Evolutionary conservation across 2,888 invertebrate genomes (phyloP).

Genomic region (Idaea dimidiata): DNA sequence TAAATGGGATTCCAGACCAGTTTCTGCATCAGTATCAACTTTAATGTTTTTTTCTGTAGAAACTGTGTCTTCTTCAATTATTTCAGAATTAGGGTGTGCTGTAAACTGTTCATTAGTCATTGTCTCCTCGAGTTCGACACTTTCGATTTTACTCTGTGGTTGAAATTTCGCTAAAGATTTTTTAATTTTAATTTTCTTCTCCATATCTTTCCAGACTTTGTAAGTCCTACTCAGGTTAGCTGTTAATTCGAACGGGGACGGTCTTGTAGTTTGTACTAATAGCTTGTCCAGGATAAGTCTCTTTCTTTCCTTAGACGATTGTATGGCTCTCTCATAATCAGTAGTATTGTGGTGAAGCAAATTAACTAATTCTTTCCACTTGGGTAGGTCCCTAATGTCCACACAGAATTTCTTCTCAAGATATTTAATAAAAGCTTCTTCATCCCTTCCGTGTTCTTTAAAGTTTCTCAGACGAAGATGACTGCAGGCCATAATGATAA

Average conservation of each 20-base stretch:
- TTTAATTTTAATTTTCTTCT: slow-evolving; percentile 23
- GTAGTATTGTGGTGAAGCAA: slow-evolving; percentile 43
- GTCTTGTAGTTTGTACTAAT: slow-evolving; percentile 45
- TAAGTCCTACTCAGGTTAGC: slow-evolving; percentile 52
- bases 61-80: slow-evolving; percentile 22
- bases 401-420: slow-evolving; percentile 52
- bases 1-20: slow-evolving; percentile 29
- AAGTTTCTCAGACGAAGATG: slow-evolving; percentile 52
- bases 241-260: slow-evolving; percentile 60
- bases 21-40: slow-evolving; percentile 26
- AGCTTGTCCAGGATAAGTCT: slow-evolving; percentile 55
- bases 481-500: slow-evolving; percentile 41
- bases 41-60: slow-evolving; percentile 7
- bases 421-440: slow-evolving; percentile 50
- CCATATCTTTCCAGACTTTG: slow-evolving; percentile 47
- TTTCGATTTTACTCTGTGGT: slow-evolving; percentile 6
- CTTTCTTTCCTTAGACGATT: slow-evolving; percentile 50
- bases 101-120: slow-evolving; percentile 28
- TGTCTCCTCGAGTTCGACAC: slow-evolving; percentile 28
- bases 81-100: slow-evolving; percentile 57
- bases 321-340: slow-evolving; percentile 47
- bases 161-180: slow-evolving; percentile 9
- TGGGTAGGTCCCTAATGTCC: slow-evolving; percentile 52
- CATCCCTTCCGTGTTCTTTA: slow-evolving; percentile 39
- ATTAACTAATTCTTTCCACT: slow-evolving; percentile 56